Evolutionary conservation across 2,113 vertebrate genomes (phyloP), one percentile per base, ranked within the genome.

Genomic region (Hippocampus zosterae): DNA sequence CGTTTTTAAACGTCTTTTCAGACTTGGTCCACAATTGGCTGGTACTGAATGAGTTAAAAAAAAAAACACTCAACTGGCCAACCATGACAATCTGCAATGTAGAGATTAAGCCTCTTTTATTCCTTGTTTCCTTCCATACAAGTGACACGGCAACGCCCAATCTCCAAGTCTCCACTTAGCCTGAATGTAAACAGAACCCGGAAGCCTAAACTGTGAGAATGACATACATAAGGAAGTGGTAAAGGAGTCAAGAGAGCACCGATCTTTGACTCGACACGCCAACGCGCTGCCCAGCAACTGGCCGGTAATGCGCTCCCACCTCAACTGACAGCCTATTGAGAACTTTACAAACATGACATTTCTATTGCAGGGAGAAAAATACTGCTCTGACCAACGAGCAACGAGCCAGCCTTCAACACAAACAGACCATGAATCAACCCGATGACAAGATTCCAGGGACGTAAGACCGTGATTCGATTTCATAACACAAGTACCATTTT

Each of bases 71-170:
- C 48, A 40, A 73, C 44, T 15, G 25, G 27, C 42, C 71, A 67
- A 68, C 52, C 56, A 23, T 61, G 50, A 59, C 67, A 53, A 42
- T 46, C 63, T 65, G 63, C 23, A 65, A 65, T 25, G 41, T 27
- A 21, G 41, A 46, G 63, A 65, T 65, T 27, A 65, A 23, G 41
- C 6, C 42, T 5, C 41, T 40, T 25, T 65, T 25, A 23, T 46
- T 65, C 25, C 63, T 23, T 8, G 25, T 42, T 65, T 65, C 63
- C 63, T 25, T 65, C 63, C 9, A 8, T 46, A 5, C 10, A 64
- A 25, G n/a, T 44, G 62, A 25, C 37, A 33, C 8, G 61, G 19
- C 21, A 4, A 64, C 62, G 6, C 5, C 62, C 62, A 63, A 63
- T 13, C 11, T 65, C n/a, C 13, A 25, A 46, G 42, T 65, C 63